Percentiles rank a stretch among this genome's conserved stretches.
Evolutionary conservation across 1,140 invertebrate species (phyloP).

Genomic region (Trichonephila clavipes): DNA sequence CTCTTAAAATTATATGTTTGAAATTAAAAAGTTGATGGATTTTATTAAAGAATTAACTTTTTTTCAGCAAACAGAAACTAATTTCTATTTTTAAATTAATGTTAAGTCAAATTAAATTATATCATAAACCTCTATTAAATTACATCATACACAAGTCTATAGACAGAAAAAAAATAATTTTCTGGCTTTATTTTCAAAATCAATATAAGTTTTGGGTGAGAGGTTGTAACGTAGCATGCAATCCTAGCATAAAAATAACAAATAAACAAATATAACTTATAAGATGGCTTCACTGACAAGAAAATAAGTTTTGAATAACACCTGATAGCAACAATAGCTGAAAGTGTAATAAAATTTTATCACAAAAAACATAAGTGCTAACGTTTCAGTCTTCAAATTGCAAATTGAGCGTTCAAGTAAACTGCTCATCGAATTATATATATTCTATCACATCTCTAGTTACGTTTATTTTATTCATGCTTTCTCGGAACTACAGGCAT

Average conservation of each 20-base stretch:
- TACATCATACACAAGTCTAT: neutral
- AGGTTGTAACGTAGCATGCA: too few species aligned
- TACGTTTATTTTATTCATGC: neutral
- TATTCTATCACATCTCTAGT: neutral
- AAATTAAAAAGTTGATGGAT: neutral
- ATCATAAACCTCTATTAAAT: neutral
- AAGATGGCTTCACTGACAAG: neutral
- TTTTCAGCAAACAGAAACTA: neutral
- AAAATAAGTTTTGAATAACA: neutral
- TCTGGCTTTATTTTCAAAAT: neutral
- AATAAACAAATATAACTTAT: neutral
- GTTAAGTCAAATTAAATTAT: too few species aligned
- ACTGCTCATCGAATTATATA: neutral
- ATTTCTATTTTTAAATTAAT: neutral
- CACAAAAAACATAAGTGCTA: neutral
- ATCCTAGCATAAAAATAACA: neutral
- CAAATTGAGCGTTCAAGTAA: neutral
- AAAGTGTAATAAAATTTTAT: neutral
- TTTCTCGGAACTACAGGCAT: neutral
- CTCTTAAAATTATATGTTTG: neutral
- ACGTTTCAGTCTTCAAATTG: neutral
- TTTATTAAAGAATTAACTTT: neutral
- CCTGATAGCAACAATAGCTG: neutral
- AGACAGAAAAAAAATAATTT: neutral
- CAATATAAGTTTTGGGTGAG: neutral